A percentile compares a stretch with the other conserved stretches of the same genome.
Conservation (phyloP, 2,113 vertebrate species). For the Indicator indicator region DNA sequence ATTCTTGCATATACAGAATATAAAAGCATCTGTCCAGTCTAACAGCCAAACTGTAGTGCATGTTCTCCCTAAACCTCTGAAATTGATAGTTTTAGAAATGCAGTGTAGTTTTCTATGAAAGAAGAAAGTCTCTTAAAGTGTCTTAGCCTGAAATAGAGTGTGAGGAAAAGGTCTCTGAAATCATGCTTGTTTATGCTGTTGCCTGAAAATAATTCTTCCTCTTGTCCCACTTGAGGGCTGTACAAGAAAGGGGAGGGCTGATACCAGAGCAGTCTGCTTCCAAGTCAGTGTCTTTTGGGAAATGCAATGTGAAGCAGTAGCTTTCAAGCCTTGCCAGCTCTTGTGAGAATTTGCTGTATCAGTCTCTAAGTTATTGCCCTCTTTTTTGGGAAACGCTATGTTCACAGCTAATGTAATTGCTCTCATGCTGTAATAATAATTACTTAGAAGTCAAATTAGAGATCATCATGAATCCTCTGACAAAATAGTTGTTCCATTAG, state of each 20-base stretch:
- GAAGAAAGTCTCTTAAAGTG: background rate
- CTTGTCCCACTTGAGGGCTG: conserved; percentile 9
- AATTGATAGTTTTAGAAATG: background rate
- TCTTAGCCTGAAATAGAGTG: background rate
- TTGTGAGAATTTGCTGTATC: background rate
- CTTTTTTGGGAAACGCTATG: background rate
- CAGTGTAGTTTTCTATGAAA: background rate
- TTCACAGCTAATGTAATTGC: background rate
- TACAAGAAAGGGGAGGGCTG: background rate
- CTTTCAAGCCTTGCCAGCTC: conserved; percentile 10
- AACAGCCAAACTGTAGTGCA: background rate
- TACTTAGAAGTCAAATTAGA: background rate
- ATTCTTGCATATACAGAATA: background rate
- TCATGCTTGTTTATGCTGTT: background rate
- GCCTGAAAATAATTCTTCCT: conserved; percentile 7
- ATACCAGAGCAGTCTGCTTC: background rate
- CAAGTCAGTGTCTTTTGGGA: conserved; percentile 25
- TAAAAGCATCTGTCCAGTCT: background rate
- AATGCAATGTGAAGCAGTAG: background rate
- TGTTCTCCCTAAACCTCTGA: background rate
- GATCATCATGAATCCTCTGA: background rate
- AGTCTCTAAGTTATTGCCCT: background rate
- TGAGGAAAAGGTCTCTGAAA: conserved; percentile 9
- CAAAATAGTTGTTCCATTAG: background rate
- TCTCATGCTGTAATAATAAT: background rate